Conservation (phyloP, 2,113 vertebrate genomes). For the Thalassoma bifasciatum region DNA sequence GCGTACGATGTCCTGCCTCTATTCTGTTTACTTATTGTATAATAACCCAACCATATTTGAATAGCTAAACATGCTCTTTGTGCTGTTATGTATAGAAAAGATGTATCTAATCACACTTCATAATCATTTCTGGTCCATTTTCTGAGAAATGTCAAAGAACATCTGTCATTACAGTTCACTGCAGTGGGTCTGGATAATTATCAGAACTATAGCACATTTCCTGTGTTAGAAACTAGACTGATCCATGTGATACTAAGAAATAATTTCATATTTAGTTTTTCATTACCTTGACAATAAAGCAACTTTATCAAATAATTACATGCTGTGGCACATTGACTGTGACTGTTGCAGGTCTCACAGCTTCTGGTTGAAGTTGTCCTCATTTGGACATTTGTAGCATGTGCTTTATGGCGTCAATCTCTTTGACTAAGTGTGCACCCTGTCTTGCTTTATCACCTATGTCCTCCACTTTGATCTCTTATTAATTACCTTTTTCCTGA, state of each 20-base stretch:
- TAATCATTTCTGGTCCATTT: too few species aligned
- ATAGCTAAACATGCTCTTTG: neutral
- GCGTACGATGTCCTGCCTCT: conserved; percentile 12
- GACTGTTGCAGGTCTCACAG: neutral
- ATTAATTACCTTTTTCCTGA: neutral
- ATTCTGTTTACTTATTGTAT: neutral
- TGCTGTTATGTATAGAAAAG: neutral
- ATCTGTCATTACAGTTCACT: too few species aligned
- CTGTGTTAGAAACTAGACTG: neutral
- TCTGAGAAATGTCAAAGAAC: too few species aligned
- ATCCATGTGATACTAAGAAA: neutral
- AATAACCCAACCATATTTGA: conserved; percentile 15
- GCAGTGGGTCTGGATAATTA: too few species aligned
- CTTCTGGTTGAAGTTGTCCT: conserved; percentile 14
- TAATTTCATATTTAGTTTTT: too few species aligned
- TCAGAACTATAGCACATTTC: too few species aligned
- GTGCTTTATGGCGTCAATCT: conserved; percentile 1
- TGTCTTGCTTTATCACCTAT: neutral
- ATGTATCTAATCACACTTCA: neutral
- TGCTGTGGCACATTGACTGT: neutral
- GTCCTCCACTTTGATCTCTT: neutral
- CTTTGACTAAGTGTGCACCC: conserved; percentile 16
- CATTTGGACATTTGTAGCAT: neutral
- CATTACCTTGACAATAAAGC: too few species aligned
- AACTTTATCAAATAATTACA: neutral